Evolutionary conservation across 2,888 invertebrate species (phyloP).

Genomic region (Chymomyza procnemis): DNA sequence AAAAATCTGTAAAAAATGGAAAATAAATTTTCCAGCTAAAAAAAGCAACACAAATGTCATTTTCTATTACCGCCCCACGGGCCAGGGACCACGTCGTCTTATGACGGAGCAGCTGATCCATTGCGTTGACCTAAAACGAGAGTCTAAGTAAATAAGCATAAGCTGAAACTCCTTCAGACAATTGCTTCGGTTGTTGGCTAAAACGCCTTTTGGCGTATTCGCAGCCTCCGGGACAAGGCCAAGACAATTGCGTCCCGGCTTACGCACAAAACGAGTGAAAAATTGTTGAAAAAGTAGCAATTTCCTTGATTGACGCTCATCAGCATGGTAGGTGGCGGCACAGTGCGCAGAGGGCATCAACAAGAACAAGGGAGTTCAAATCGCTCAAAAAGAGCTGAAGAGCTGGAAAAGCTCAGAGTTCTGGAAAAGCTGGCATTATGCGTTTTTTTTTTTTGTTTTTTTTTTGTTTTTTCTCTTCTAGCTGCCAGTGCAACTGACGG

Average conservation of each 20-base stretch:
- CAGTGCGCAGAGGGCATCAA: neutral
- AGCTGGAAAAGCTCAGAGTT: conserved; percentile 25
- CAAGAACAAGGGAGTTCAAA: neutral
- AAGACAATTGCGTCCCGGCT: conserved; percentile 37
- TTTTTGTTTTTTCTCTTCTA: no score
- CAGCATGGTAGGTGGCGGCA: conserved; percentile 33
- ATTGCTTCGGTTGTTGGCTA: neutral
- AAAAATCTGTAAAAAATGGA: neutral
- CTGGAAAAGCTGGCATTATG: conserved; percentile 25
- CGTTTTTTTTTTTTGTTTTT: conserved; percentile 32
- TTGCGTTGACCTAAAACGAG: neutral
- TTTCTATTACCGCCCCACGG: neutral
- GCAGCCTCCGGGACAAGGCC: neutral
- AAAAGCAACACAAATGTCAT: neutral
- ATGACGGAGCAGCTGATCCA: neutral
- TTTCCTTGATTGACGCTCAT: conserved; percentile 71
- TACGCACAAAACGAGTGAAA: conserved; percentile 56
- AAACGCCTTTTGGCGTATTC: neutral
- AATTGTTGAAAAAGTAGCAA: conserved; percentile 69
- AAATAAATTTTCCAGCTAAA: neutral
- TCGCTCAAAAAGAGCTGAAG: neutral
- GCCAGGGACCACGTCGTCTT: neutral
- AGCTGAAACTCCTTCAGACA: conserved; percentile 10
- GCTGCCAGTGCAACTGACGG: neutral
- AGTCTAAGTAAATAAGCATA: neutral